phyloP scores from a whole-genome alignment of 2,797 vertebrate genomes.

The Naso thynnoides region DNA sequence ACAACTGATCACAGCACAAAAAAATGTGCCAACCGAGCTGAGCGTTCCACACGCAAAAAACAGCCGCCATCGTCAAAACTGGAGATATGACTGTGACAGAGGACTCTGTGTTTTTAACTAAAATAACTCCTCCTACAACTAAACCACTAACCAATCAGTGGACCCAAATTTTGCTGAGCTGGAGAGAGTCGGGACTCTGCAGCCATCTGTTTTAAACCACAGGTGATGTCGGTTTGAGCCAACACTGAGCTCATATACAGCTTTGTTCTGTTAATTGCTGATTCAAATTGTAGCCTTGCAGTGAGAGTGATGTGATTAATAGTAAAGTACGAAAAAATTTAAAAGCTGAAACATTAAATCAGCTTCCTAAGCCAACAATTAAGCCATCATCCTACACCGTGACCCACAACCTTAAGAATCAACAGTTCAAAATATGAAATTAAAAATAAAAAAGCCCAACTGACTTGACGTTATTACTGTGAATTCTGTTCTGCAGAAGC shows the following conservation, averaged over 20 bases:
- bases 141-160: conserved; percentile 62
- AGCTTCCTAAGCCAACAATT: neutral
- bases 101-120: conserved; percentile 19
- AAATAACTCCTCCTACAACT: conserved; percentile 47
- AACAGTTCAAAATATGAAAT: too few species aligned
- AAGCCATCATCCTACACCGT: neutral
- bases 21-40: conserved; percentile 26
- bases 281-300: conserved; percentile 45
- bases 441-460: conserved; percentile 4
- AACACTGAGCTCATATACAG: conserved; percentile 56
- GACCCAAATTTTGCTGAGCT: conserved; percentile 69
- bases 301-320: too few species aligned
- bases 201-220: conserved; percentile 80
- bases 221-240: conserved; percentile 65
- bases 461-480: neutral
- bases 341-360: too few species aligned
- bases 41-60: conserved; percentile 38
- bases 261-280: conserved; percentile 37
- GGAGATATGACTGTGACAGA: conserved; percentile 9
- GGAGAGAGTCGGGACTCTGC: conserved; percentile 55
- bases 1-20: conserved; percentile 46
- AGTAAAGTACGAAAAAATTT: too few species aligned
- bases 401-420: neutral
- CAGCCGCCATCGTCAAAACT: conserved; percentile 28
- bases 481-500: neutral